Evolutionary conservation across 2,888 invertebrate species (phyloP), one percentile per base, ranked within the genome.

Genomic region (Luffia ferchaultella): DNA sequence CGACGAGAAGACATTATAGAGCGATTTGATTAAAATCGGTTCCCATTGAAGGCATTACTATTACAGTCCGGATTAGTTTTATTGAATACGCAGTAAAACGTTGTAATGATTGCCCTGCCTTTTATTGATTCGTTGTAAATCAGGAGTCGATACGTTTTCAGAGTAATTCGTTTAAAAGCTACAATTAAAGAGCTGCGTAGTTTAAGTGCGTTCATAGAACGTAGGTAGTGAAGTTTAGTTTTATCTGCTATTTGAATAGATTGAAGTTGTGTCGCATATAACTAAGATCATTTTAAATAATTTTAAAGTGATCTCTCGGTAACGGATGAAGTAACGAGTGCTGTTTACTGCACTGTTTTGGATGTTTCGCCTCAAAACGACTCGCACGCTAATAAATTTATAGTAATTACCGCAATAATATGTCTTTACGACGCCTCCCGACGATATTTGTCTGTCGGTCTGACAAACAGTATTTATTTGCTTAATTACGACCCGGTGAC

Each of bases 121-220:
- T 82, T 82, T 80, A 79, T 80, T 78, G 79, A 77, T 77, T 74
- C 76, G 70, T 71, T 76, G 78, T 82, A 82, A 82, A 82, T 80
- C 76, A 79, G 73, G 70, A 63, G 72, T 73, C 72, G 70, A 70
- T 64, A 71, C 76, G 73, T 79, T 82, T 78, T 76, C 73, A 78
- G 80, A 76, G 73, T 64, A 71, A 71, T 77, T 79, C 79, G 80
- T 80, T 79, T 12, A 12, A 30, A 30, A 12, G 30, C 30, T 3
- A 30, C 30, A 7, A 12, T 30, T 30, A 30, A n/a, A n/a, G n/a
- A n/a, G n/a, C n/a, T n/a, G n/a, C n/a, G n/a, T n/a, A n/a, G n/a
- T n/a, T n/a, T n/a, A n/a, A n/a, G n/a, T n/a, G n/a, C n/a, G n/a
- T n/a, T n/a, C n/a, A n/a, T n/a, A n/a, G n/a, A n/a, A n/a, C n/a